A percentile compares a stretch with the other conserved stretches of the same genome.
phyloP scores from a whole-genome alignment of 37 sponge, comb jelly and placozoan species.

The Spongilla lacustris region DNA sequence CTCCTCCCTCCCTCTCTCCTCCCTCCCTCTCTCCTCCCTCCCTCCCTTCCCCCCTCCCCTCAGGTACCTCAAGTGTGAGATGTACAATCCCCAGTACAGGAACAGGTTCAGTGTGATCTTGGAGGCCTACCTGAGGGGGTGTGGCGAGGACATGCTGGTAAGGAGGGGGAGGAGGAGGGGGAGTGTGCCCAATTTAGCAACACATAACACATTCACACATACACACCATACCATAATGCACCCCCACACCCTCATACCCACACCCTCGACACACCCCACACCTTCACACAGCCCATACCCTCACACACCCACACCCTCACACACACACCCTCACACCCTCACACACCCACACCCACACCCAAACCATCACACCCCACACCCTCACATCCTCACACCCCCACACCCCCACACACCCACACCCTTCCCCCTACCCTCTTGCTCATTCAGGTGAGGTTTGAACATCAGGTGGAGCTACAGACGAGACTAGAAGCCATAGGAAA shows the following conservation, averaged over 20 bases:
- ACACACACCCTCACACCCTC: slow-evolving; percentile 29
- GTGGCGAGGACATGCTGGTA: slow-evolving; percentile 54
- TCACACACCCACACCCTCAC: slow-evolving; percentile 34
- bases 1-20: slow-evolving; percentile 6
- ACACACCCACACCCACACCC: background rate
- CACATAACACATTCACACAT: slow-evolving; percentile 15
- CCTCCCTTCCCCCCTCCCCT: background rate
- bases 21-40: background rate
- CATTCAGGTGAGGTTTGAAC: background rate
- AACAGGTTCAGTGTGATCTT: slow-evolving; percentile 44
- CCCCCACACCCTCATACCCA: too few species aligned
- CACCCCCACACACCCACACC: slow-evolving; percentile 17
- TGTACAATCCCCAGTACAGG: slow-evolving; percentile 53
- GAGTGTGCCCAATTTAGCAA: background rate
- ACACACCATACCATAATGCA: slow-evolving; percentile 27
- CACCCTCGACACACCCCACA: too few species aligned
- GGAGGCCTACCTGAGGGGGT: slow-evolving; percentile 68
- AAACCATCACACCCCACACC: slow-evolving; percentile 21
- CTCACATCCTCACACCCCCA: slow-evolving; percentile 33
- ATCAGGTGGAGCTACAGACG: slow-evolving; percentile 5
- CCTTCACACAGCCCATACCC: background rate
- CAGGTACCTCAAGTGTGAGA: slow-evolving; percentile 63
- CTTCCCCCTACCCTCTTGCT: background rate
- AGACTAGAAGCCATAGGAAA: slow-evolving; percentile 42
- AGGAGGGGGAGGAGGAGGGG: background rate